Conservation (phyloP, 2,888 invertebrate species). For the Scaptomyza polygonia region DNA sequence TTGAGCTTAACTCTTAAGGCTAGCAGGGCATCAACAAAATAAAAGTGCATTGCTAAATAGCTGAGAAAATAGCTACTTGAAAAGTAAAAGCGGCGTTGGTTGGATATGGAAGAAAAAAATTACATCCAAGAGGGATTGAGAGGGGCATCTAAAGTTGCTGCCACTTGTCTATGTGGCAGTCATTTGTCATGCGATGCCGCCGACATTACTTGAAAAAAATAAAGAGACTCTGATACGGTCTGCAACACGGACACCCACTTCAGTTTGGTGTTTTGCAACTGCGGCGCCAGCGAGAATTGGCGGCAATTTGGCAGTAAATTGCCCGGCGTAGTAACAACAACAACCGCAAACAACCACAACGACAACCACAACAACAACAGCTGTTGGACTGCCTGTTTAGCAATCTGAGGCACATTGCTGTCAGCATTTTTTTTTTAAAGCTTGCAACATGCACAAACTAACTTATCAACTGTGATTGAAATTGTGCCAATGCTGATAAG, state of each 20-base stretch:
- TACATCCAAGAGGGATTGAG: constrained; percentile 13
- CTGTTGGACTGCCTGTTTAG: constrained; percentile 60
- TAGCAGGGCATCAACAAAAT: not conserved
- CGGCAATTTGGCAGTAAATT: constrained; percentile 70
- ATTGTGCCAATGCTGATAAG: constrained; percentile 61
- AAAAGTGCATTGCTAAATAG: constrained; percentile 27
- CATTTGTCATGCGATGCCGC: constrained; percentile 74
- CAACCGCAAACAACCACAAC: constrained; percentile 11
- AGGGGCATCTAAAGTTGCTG: constrained; percentile 44
- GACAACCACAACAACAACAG: constrained; percentile 45
- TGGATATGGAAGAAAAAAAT: constrained; percentile 2
- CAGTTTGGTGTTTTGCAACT: constrained; percentile 14
- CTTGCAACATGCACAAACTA: constrained; percentile 54
- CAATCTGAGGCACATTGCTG: constrained; percentile 64
- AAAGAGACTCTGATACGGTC: constrained; percentile 28
- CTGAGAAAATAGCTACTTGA: constrained; percentile 46
- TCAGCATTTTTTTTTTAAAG: constrained; percentile 54
- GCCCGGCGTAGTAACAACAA: constrained; percentile 24
- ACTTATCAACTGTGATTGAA: constrained; percentile 19
- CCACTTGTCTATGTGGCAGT: constrained; percentile 61
- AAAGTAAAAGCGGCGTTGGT: constrained; percentile 50
- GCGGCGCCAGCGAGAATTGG: constrained; percentile 70
- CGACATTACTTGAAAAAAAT: constrained; percentile 25
- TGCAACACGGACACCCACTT: constrained; percentile 43
- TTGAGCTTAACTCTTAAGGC: rapidly evolving